phyloP scores from a whole-genome alignment of 92 coral and sea anemone genomes.

The Palythoa grandis region DNA sequence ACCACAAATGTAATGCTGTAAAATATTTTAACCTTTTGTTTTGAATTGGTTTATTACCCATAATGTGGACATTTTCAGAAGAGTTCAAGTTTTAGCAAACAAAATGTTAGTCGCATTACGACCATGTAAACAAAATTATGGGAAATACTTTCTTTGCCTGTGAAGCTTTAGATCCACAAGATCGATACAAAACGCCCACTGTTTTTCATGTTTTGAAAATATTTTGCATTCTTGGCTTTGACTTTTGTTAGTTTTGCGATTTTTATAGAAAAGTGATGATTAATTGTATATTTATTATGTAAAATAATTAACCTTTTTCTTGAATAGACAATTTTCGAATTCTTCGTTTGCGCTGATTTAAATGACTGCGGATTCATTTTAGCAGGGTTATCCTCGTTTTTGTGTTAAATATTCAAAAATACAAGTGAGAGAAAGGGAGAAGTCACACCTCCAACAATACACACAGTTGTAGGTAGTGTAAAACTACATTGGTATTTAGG shows the following conservation, averaged over 20 bases:
- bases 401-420: too few relatives aligned
- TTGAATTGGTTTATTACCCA: neutral
- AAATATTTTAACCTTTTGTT: neutral
- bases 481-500: too few relatives aligned
- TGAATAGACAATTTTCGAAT: too few relatives aligned
- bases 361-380: too few relatives aligned
- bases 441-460: too few relatives aligned
- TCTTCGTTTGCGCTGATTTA: too few relatives aligned
- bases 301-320: neutral
- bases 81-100: slow-evolving; percentile 1
- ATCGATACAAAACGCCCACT: too few relatives aligned
- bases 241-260: neutral
- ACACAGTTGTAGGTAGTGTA: too few relatives aligned
- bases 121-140: neutral
- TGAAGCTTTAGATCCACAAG: neutral
- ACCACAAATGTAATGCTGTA: neutral
- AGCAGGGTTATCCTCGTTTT: too few relatives aligned
- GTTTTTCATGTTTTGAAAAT: too few relatives aligned
- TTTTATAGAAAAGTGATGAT: neutral
- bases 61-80: slow-evolving; percentile 4
- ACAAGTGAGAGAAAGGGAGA: too few relatives aligned
- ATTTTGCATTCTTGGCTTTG: neutral
- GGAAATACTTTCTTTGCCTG: neutral
- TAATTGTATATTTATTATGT: neutral
- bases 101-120: neutral